These are phyloP conservation scores for Talpa occidentalis DNA, from an alignment of 2,113 vertebrate genomes.

Conservation along the genomic window DNA sequence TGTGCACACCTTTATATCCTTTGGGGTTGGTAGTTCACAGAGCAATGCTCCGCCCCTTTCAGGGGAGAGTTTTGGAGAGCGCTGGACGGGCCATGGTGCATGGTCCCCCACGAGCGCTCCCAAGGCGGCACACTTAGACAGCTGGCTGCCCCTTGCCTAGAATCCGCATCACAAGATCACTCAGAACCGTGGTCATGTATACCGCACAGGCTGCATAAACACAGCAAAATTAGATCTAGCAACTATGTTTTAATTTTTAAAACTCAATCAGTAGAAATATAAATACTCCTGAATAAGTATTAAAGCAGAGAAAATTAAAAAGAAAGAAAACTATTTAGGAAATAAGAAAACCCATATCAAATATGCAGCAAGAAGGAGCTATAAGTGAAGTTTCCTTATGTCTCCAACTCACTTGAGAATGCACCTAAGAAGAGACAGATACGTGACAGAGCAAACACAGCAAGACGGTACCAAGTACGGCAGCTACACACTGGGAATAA, in stretches of 20 bases:
- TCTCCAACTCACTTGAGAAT: conserved; percentile 9
- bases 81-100: background rate
- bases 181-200: background rate
- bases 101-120: background rate
- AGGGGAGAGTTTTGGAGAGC: background rate
- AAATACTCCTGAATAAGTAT: background rate
- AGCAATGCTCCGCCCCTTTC: background rate
- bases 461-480: background rate
- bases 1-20: background rate
- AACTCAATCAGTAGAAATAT: background rate
- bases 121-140: background rate
- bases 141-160: background rate
- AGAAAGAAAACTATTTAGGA: conserved; percentile 28
- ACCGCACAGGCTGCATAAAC: background rate
- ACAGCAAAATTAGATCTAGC: background rate
- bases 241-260: conserved; percentile 48
- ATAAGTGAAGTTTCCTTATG: background rate
- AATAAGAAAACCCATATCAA: conserved; percentile 35
- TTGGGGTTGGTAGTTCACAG: background rate
- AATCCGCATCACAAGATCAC: background rate
- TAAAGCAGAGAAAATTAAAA: conserved; percentile 39
- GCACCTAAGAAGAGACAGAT: background rate
- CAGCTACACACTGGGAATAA: background rate
- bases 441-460: background rate
- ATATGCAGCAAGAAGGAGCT: background rate